phyloP scores from a whole-genome alignment of 2,113 vertebrate species.

The Benitochromis conjunctus region DNA sequence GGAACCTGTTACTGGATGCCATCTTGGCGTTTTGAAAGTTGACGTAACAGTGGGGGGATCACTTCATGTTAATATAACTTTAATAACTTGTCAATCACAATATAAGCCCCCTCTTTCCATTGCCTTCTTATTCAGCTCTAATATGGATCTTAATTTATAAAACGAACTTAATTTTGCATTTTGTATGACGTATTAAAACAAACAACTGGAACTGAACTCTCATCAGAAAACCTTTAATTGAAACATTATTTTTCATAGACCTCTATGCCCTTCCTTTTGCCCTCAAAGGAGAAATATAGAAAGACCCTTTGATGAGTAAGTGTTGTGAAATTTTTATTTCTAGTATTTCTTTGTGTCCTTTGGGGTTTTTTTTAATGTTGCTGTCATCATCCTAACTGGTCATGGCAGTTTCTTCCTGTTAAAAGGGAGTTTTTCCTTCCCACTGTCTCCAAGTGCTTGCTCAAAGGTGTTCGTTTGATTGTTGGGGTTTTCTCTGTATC shows the following conservation, averaged over 20 bases:
- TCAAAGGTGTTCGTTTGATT: not conserved
- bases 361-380: not conserved
- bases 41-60: not conserved
- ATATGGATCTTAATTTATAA: not conserved
- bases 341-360: not conserved
- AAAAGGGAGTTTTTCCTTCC: not conserved
- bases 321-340: not conserved
- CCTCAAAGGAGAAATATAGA: not conserved
- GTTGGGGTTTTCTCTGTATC: not conserved
- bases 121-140: not conserved
- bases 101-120: fast-evolving
- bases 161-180: not conserved
- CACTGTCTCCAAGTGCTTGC: not conserved
- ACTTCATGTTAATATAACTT: not conserved
- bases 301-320: not conserved
- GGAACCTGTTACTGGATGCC: not conserved
- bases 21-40: not conserved
- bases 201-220: not conserved
- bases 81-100: not conserved
- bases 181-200: not conserved
- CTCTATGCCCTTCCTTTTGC: not conserved
- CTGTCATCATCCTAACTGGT: not conserved
- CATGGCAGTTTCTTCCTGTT: not conserved
- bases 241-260: not conserved
- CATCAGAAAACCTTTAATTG: not conserved